phyloP scores from a whole-genome alignment of 1,140 invertebrate species.

The Macrobrachium rosenbergii region DNA sequence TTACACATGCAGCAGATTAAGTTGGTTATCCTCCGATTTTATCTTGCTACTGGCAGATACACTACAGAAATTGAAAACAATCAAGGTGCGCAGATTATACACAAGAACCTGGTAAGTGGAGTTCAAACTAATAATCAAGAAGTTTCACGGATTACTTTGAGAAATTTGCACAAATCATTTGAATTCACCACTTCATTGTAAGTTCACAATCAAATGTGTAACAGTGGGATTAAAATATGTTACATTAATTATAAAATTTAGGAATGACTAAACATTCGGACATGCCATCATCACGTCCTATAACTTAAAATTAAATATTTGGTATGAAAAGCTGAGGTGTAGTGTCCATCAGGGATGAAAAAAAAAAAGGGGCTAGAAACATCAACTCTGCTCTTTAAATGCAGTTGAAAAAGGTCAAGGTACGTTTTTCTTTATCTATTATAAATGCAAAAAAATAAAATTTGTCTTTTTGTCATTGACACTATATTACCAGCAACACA shows the following conservation, averaged over 20 bases:
- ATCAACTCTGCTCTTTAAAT: conserved; percentile 20
- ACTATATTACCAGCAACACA: conserved; percentile 20
- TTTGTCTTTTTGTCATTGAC: conserved; percentile 22
- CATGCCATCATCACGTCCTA: background rate
- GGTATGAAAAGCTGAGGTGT: conserved; percentile 55
- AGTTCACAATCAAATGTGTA: background rate
- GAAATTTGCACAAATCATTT: conserved; percentile 15
- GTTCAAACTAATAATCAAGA: conserved; percentile 2
- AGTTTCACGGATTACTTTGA: too few species aligned
- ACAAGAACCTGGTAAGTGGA: conserved; percentile 1
- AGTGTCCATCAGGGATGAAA: conserved; percentile 38
- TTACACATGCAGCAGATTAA: too few species aligned
- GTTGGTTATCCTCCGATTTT: too few species aligned
- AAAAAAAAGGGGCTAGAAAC: conserved; percentile 33
- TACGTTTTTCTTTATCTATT: conserved; percentile 9
- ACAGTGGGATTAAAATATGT: background rate
- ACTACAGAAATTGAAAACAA: too few species aligned
- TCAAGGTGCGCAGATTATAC: background rate
- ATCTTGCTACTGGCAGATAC: too few species aligned
- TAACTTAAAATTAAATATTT: conserved; percentile 56
- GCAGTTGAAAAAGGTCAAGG: background rate
- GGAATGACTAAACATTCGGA: conserved; percentile 45
- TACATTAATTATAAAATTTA: conserved; percentile 41
- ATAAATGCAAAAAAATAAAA: conserved; percentile 13
- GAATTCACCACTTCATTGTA: conserved; percentile 4